phyloP scores from a whole-genome alignment of 2,888 invertebrate genomes.

The Macrophya annulata region DNA sequence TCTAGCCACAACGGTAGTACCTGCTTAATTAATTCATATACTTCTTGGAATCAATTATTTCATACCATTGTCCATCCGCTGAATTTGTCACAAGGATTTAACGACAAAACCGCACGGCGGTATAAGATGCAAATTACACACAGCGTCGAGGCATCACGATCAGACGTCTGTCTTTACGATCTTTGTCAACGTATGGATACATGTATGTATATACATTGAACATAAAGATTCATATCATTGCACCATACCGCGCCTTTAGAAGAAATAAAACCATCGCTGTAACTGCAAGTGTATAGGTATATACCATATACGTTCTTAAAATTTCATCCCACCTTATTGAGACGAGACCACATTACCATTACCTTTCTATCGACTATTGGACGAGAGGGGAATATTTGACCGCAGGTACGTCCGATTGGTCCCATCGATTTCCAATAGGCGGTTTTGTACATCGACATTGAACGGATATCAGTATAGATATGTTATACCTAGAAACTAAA shows the following conservation, averaged over 20 bases:
- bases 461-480: not conserved
- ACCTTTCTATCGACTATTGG: slow-evolving; percentile 36
- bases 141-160: slow-evolving; percentile 22
- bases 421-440: slow-evolving; percentile 43
- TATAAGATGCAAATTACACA: slow-evolving; percentile 45
- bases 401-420: slow-evolving; percentile 42
- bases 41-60: slow-evolving; percentile 45
- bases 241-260: slow-evolving; percentile 5
- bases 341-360: not conserved
- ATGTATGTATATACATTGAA: not conserved
- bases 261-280: slow-evolving; percentile 32
- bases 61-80: slow-evolving; percentile 41
- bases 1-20: slow-evolving; percentile 33
- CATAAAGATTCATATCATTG: slow-evolving; percentile 48
- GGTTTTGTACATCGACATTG: not conserved
- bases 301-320: not conserved
- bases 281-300: too few species aligned
- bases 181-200: not conserved
- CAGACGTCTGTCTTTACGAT: not conserved
- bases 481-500: not conserved
- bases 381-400: slow-evolving; percentile 25
- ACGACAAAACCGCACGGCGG: slow-evolving; percentile 33
- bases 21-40: slow-evolving; percentile 13
- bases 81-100: slow-evolving; percentile 46
- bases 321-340: slow-evolving; percentile 20